Percentiles rank a stretch among this genome's conserved stretches.
Conservation (phyloP, 1,140 invertebrate species). For the Sycophaga agraensis region DNA sequence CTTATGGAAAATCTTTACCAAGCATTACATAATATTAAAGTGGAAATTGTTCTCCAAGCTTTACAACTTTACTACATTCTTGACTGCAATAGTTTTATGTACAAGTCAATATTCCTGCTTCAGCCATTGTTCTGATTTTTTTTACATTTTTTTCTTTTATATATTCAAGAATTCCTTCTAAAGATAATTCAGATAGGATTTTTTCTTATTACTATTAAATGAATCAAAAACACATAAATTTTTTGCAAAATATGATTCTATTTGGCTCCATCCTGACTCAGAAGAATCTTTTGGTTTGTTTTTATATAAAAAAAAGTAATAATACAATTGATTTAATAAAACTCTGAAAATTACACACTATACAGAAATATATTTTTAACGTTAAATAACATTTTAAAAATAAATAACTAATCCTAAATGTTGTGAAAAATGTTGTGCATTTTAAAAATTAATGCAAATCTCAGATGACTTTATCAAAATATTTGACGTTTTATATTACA, state of each 20-base stretch:
- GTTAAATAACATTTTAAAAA: too few species aligned
- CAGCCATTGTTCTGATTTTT: slow-evolving; percentile 90
- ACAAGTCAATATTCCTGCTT: slow-evolving; percentile 95
- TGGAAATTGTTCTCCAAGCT: slow-evolving; percentile 90
- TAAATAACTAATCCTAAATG: too few species aligned
- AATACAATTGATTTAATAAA: too few species aligned
- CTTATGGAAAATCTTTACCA: slow-evolving; percentile 76
- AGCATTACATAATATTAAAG: slow-evolving; percentile 69
- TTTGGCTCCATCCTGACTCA: too few species aligned
- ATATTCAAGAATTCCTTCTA: slow-evolving; percentile 72
- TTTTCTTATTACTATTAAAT: slow-evolving; percentile 23
- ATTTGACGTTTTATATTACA: too few species aligned
- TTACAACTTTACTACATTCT: slow-evolving; percentile 76
- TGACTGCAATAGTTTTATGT: slow-evolving; percentile 72
- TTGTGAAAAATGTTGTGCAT: too few species aligned
- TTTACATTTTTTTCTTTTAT: slow-evolving; percentile 75
- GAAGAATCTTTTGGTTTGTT: too few species aligned
- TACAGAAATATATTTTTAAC: too few species aligned
- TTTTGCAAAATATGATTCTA: slow-evolving; percentile 41
- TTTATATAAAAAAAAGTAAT: too few species aligned
- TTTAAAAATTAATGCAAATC: too few species aligned
- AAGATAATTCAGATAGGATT: slow-evolving; percentile 53
- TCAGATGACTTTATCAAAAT: too few species aligned
- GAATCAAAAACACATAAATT: slow-evolving; percentile 40
- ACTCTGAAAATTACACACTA: too few species aligned